phyloP scores from a whole-genome alignment of 2,888 invertebrate genomes.

The Chelonus formosanus region DNA sequence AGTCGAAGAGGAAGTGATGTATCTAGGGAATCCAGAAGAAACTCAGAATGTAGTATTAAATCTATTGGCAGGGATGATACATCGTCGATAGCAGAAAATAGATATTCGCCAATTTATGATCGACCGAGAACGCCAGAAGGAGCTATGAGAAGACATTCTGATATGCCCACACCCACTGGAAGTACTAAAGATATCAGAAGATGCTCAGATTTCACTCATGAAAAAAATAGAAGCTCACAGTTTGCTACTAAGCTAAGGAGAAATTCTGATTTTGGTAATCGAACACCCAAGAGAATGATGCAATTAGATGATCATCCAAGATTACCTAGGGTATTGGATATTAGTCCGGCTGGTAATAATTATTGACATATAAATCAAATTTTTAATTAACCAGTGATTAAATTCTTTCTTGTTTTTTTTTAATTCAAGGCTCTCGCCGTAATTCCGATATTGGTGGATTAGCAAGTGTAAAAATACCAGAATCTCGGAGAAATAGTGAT shows the following conservation, averaged over 20 bases:
- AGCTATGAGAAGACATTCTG: conserved; percentile 54
- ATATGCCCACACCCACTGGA: conserved; percentile 52
- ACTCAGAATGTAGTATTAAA: conserved; percentile 58
- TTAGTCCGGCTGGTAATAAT: conserved; percentile 51
- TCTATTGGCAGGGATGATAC: conserved; percentile 53
- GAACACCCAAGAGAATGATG: conserved; percentile 53
- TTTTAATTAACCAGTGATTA: conserved; percentile 9
- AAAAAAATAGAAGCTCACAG: conserved; percentile 58
- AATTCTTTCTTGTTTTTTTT: too few relatives aligned
- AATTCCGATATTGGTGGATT: conserved; percentile 58
- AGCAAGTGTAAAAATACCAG: conserved; percentile 41
- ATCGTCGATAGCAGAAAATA: conserved; percentile 39
- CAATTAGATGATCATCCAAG: conserved; percentile 45
- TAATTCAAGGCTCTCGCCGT: conserved; percentile 52
- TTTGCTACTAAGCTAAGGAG: conserved; percentile 58
- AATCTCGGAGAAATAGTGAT: conserved; percentile 58
- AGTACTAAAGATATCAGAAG: conserved; percentile 55
- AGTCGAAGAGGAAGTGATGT: conserved; percentile 51
- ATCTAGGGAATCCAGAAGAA: conserved; percentile 46
- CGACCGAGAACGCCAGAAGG: conserved; percentile 45
- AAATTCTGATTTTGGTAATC: conserved; percentile 61
- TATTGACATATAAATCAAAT: conserved; percentile 14
- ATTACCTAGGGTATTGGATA: conserved; percentile 52
- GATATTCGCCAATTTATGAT: conserved; percentile 42
- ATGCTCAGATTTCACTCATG: conserved; percentile 58